A percentile compares a stretch with the other conserved stretches of the same genome.
phyloP scores from a whole-genome alignment of 2,113 vertebrate species.

The Perca schrenkii region DNA sequence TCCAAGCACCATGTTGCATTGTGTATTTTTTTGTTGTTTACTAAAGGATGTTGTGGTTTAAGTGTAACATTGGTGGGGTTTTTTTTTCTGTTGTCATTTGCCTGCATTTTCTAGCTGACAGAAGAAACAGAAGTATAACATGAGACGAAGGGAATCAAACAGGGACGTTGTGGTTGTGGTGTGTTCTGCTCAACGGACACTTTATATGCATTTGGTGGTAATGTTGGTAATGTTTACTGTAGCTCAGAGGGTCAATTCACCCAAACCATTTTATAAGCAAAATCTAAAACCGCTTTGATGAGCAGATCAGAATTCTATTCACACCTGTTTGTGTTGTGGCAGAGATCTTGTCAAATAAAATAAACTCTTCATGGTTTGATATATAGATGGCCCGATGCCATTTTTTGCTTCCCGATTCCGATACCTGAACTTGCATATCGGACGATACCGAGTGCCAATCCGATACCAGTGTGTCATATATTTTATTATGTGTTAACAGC shows the following conservation, averaged over 20 bases:
- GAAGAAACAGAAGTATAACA: not conserved
- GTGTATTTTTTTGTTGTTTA: not conserved
- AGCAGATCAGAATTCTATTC: not conserved
- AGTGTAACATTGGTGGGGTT: not conserved
- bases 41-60: not conserved
- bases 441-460: no score
- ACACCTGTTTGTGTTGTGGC: not conserved
- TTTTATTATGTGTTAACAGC: no score
- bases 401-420: no score
- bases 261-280: not conserved
- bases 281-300: not conserved
- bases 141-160: not conserved
- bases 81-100: not conserved
- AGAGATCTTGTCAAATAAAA: not conserved
- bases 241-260: not conserved
- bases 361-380: not conserved
- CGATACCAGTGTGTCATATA: no score
- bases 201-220: not conserved
- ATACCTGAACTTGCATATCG: no score
- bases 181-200: not conserved
- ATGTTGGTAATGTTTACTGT: not conserved
- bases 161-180: not conserved
- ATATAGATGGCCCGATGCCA: no score
- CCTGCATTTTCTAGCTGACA: not conserved
- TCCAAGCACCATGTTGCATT: constrained; percentile 37